Evolutionary conservation across 1,140 invertebrate species (phyloP).

Genomic region (Orius insidiosus): DNA sequence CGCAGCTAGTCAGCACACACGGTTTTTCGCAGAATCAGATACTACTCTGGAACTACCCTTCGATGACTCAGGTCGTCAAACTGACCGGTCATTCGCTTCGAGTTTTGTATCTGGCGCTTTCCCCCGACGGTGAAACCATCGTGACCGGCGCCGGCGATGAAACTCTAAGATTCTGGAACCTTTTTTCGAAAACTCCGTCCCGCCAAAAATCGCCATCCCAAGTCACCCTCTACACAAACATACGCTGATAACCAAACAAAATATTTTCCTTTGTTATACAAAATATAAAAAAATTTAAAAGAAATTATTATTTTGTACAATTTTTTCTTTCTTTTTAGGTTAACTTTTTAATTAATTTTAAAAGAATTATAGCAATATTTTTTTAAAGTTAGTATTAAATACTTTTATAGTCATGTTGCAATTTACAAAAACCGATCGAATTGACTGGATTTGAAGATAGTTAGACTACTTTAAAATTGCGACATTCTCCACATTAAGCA

Average conservation of each 20-base stretch:
- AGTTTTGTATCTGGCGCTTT: conserved; percentile 90
- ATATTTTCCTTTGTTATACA: too few relatives aligned
- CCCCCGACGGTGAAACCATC: conserved; percentile 96
- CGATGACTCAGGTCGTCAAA: conserved; percentile 81
- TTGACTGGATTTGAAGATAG: too few relatives aligned
- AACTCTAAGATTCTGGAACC: conserved; percentile 95
- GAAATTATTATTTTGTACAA: too few relatives aligned
- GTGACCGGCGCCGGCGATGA: conserved; percentile 98
- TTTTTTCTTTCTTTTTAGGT: too few relatives aligned
- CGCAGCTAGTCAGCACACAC: conserved; percentile 93
- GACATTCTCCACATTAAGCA: too few relatives aligned
- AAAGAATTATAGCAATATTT: too few relatives aligned
- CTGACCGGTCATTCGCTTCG: conserved; percentile 91
- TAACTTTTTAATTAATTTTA: too few relatives aligned
- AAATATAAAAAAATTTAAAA: too few relatives aligned
- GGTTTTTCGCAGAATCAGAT: conserved; percentile 99
- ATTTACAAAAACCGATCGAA: too few relatives aligned
- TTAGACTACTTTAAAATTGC: too few relatives aligned
- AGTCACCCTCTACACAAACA: conserved; percentile 3
- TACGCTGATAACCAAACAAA: background rate
- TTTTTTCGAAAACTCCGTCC: conserved; percentile 88
- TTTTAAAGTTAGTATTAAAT: too few relatives aligned
- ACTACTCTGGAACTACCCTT: conserved; percentile 96
- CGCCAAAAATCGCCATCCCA: conserved; percentile 22
- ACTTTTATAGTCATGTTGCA: too few relatives aligned